A percentile compares a stretch with the other conserved stretches of the same genome.
These are phyloP conservation scores for Pygoscelis antarcticus DNA, from an alignment of 2,113 vertebrate species.

Conservation along the genomic window DNA sequence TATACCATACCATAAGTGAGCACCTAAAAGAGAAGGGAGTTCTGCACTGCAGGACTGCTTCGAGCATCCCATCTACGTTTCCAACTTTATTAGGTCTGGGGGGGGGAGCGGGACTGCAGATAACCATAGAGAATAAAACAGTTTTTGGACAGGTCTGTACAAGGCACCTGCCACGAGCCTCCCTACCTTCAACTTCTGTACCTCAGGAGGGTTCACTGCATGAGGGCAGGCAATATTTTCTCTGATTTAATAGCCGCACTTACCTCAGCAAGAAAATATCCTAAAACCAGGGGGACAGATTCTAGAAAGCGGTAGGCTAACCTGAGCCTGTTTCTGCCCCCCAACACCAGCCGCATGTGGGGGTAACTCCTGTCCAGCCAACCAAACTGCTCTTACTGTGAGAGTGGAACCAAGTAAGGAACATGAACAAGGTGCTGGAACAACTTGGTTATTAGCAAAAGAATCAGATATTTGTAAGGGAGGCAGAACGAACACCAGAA, in stretches of 20 bases:
- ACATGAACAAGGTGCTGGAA: fast-evolving
- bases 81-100: neutral
- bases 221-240: neutral
- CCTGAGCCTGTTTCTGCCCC: neutral
- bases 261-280: neutral
- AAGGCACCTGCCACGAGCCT: neutral
- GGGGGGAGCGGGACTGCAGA: neutral
- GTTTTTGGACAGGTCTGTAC: neutral
- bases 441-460: neutral
- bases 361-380: neutral
- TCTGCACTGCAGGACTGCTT: neutral
- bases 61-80: neutral
- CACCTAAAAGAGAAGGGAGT: neutral
- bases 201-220: neutral
- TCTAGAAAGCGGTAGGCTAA: neutral
- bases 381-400: neutral
- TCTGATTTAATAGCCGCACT: neutral
- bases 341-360: fast-evolving
- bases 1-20: neutral
- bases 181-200: neutral
- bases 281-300: neutral
- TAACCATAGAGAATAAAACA: neutral
- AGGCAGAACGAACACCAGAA: neutral
- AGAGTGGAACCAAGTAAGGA: fast-evolving
- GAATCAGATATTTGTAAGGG: neutral